phyloP scores from a whole-genome alignment of 2,888 invertebrate genomes.

The Campopleginae sp. region DNA sequence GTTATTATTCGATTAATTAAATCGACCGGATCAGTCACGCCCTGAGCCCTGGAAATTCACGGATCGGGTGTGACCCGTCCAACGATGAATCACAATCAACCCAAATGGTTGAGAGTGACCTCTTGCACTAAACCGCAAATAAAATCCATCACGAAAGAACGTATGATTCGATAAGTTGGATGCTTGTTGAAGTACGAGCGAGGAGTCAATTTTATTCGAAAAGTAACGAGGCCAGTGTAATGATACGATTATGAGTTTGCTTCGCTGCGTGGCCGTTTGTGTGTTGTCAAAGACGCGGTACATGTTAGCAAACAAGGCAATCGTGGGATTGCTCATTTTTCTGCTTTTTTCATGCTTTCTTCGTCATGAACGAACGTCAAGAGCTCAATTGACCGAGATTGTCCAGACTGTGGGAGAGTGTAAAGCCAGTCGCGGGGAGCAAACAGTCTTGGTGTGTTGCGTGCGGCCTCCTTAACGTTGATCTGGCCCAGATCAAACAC shows the following conservation, averaged over 20 bases:
- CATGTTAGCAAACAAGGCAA: neutral
- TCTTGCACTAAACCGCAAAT: constrained; percentile 54
- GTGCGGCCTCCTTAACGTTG: constrained; percentile 80
- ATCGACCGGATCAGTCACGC: constrained; percentile 59
- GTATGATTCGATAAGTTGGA: neutral
- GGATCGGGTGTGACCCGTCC: constrained; percentile 67
- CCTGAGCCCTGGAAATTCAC: constrained; percentile 67
- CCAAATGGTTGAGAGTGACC: constrained; percentile 52
- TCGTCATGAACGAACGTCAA: constrained; percentile 65
- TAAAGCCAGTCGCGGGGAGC: constrained; percentile 63
- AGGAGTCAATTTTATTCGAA: neutral
- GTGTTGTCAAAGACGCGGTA: neutral
- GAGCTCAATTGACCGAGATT: constrained; percentile 68
- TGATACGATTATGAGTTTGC: neutral
- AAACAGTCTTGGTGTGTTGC: constrained; percentile 74
- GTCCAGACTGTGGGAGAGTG: constrained; percentile 64
- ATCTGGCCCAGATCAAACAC: constrained; percentile 83
- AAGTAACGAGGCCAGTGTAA: neutral
- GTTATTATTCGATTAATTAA: constrained; percentile 57
- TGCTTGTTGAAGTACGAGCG: neutral
- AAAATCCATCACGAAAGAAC: constrained; percentile 27
- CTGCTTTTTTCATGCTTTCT: constrained; percentile 22
- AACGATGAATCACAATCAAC: constrained; percentile 69
- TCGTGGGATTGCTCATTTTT: constrained; percentile 6
- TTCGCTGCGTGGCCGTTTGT: neutral